Conservation (phyloP, 2,888 invertebrate genomes). For the Sphaerophoria taeniata region DNA sequence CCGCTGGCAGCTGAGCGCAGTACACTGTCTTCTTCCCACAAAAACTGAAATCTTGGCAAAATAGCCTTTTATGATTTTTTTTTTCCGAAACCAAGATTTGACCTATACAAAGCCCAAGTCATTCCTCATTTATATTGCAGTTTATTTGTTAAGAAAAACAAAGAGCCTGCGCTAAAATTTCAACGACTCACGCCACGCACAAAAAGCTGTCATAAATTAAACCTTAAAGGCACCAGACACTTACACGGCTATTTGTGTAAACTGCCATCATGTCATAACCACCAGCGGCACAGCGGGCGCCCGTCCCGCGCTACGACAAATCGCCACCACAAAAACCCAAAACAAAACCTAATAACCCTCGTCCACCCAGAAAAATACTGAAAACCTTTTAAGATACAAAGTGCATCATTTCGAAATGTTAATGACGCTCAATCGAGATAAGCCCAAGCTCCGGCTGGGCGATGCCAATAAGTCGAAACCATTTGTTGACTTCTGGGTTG, state of each 20-base stretch:
- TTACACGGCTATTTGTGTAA: slow-evolving; percentile 64
- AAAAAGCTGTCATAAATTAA: slow-evolving; percentile 54
- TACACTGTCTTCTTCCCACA: too few relatives aligned
- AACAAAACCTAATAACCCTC: slow-evolving; percentile 61
- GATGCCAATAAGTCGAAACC: slow-evolving; percentile 37
- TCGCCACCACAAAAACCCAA: slow-evolving; percentile 47
- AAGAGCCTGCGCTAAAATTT: slow-evolving; percentile 40
- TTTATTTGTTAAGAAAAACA: not conserved
- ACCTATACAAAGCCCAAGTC: not conserved
- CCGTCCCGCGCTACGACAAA: too few relatives aligned
- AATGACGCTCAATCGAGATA: slow-evolving; percentile 83
- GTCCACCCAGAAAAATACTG: slow-evolving; percentile 73
- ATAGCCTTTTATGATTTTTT: not conserved
- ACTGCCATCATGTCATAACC: slow-evolving; percentile 69
- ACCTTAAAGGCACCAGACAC: slow-evolving; percentile 30
- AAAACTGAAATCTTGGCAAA: too few relatives aligned
- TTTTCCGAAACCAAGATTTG: not conserved
- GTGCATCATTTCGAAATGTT: slow-evolving; percentile 79
- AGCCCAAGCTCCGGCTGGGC: slow-evolving; percentile 37
- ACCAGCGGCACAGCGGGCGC: slow-evolving; percentile 15
- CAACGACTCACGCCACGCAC: slow-evolving; percentile 16
- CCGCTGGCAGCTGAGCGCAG: too few relatives aligned
- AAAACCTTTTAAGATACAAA: slow-evolving; percentile 79
- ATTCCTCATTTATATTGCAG: not conserved
- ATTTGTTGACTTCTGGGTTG: slow-evolving; percentile 66